These are phyloP conservation scores for Archivesica marissinica DNA, from an alignment of 1,140 invertebrate genomes.

Conservation along the genomic window DNA sequence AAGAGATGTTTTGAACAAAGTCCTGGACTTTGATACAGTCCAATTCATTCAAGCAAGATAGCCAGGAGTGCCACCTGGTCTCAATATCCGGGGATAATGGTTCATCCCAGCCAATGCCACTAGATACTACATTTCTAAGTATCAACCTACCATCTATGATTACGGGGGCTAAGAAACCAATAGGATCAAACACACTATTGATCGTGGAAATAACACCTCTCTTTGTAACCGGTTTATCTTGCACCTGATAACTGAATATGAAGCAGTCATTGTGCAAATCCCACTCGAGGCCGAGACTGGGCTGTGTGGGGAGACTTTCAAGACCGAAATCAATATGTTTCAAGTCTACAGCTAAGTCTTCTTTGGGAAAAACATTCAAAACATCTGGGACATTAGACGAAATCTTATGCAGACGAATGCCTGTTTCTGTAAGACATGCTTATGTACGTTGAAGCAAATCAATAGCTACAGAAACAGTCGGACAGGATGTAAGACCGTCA, in stretches of 20 bases:
- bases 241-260: constrained; percentile 43
- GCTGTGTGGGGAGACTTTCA: constrained; percentile 45
- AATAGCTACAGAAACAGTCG: constrained; percentile 18
- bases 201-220: constrained; percentile 54
- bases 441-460: constrained; percentile 52
- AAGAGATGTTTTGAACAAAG: constrained; percentile 14
- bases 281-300: constrained; percentile 65
- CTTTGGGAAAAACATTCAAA: constrained; percentile 50
- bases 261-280: constrained; percentile 65
- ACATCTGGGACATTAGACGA: constrained; percentile 60
- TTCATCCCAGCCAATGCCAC: constrained; percentile 16
- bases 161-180: constrained; percentile 58
- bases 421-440: neutral
- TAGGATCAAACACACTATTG: constrained; percentile 61
- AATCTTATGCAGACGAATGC: constrained; percentile 61
- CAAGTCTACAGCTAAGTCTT: constrained; percentile 59
- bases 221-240: constrained; percentile 52
- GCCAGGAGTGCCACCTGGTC: constrained; percentile 12
- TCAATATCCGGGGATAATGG: constrained; percentile 18
- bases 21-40: neutral
- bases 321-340: constrained; percentile 60
- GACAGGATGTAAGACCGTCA: constrained; percentile 16
- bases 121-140: constrained; percentile 45
- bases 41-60: constrained; percentile 1
- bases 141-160: constrained; percentile 68